These are phyloP conservation scores for Tringa solitaria DNA, from an alignment of 2,113 vertebrate species.

Conservation along the genomic window DNA sequence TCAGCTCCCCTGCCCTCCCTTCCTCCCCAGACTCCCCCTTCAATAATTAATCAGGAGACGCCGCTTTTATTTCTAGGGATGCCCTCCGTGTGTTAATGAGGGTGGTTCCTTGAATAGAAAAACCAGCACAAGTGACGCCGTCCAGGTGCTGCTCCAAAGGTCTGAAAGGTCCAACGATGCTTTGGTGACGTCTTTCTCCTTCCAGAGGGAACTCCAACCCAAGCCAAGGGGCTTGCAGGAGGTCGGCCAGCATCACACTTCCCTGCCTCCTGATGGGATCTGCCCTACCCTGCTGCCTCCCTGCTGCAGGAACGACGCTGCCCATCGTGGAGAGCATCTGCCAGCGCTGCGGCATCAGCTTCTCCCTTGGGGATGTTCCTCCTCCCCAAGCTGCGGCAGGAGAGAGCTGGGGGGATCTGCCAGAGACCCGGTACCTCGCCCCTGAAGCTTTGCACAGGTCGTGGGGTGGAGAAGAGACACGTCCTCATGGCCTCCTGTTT, in stretches of 20 bases:
- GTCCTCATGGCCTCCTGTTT: accelerated
- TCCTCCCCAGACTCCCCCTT: not conserved
- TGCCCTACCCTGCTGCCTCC: not conserved
- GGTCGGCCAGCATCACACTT: not conserved
- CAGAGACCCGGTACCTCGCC: accelerated
- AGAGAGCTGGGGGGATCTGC: accelerated
- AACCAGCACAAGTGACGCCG: accelerated
- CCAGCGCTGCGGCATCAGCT: not conserved
- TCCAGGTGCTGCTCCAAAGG: not conserved
- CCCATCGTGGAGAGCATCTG: accelerated
- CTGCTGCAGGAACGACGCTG: not conserved
- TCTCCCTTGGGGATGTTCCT: not conserved
- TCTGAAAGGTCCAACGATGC: accelerated
- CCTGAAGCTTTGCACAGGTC: no score
- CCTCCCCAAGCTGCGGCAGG: accelerated
- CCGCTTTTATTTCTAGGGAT: not conserved
- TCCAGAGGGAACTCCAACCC: not conserved
- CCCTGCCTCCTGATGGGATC: not conserved
- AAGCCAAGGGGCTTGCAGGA: not conserved
- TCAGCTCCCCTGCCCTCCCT: not conserved
- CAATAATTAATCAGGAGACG: conserved; percentile 18
- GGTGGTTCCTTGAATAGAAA: not conserved
- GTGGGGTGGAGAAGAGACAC: not conserved
- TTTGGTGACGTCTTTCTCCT: not conserved
- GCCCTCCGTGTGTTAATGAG: not conserved